A percentile compares a stretch with the other conserved stretches of the same genome.
phyloP scores from a whole-genome alignment of 2,113 vertebrate genomes.

The Tachysurus fulvidraco region DNA sequence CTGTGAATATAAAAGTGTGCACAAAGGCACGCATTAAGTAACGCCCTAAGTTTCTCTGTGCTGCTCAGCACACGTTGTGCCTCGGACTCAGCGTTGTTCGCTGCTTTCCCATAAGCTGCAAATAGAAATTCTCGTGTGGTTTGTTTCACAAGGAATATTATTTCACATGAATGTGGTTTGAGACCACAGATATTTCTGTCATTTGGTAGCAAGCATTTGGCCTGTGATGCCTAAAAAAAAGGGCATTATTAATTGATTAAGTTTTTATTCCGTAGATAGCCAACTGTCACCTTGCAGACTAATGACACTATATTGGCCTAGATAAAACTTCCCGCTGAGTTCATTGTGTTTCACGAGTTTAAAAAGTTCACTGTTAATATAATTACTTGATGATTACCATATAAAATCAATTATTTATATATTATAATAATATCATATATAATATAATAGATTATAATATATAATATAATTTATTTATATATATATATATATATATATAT shows the following conservation, averaged over 20 bases:
- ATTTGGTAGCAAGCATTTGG: conserved; percentile 5
- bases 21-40: conserved; percentile 1
- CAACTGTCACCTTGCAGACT: conserved; percentile 14
- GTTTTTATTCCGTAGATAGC: conserved; percentile 17
- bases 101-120: conserved; percentile 64
- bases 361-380: not conserved
- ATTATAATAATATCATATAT: not conserved
- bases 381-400: not conserved
- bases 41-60: not conserved
- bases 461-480: too few relatives aligned
- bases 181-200: not conserved
- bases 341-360: not conserved
- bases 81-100: not conserved
- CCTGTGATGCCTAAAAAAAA: conserved; percentile 9
- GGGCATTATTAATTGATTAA: conserved; percentile 22
- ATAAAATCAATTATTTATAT: not conserved
- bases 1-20: conserved; percentile 5
- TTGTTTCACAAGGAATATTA: conserved; percentile 40
- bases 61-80: not conserved
- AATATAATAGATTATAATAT: too few relatives aligned
- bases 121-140: conserved; percentile 64
- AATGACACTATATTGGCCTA: conserved; percentile 15
- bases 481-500: too few relatives aligned
- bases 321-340: conserved; percentile 17
- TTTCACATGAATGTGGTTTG: not conserved